Percentiles rank a stretch among this genome's conserved stretches.
Evolutionary conservation across 1,140 invertebrate genomes (phyloP).

Genomic region (Holcopasites calliopsidis): DNA sequence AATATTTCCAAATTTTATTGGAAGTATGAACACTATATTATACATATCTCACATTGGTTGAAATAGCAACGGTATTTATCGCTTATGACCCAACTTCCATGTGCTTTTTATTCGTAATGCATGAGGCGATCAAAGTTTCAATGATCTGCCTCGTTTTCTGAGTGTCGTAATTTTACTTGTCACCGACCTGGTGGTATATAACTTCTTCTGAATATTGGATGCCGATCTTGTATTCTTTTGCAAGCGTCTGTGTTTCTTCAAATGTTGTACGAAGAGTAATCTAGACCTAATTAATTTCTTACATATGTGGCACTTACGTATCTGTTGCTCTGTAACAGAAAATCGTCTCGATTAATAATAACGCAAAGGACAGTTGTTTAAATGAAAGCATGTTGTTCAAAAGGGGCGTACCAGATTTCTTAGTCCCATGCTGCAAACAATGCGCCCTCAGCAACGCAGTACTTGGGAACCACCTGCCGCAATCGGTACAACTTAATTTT

Average conservation of each 20-base stretch:
- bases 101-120: not conserved
- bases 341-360: too few relatives aligned
- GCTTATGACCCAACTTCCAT: slow-evolving; percentile 3
- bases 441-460: slow-evolving; percentile 62
- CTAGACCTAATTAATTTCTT: slow-evolving; percentile 63
- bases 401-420: slow-evolving; percentile 65
- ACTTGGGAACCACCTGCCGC: slow-evolving; percentile 69
- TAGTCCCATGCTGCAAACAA: slow-evolving; percentile 69
- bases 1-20: slow-evolving; percentile 35
- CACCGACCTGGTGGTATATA: slow-evolving; percentile 53
- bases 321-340: slow-evolving; percentile 51
- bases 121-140: slow-evolving; percentile 61
- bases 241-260: slow-evolving; percentile 54
- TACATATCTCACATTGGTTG: slow-evolving; percentile 40
- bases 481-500: slow-evolving; percentile 66
- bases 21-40: slow-evolving; percentile 40
- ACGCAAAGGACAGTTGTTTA: too few relatives aligned
- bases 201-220: slow-evolving; percentile 53
- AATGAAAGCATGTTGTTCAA: too few relatives aligned
- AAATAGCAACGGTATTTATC: slow-evolving; percentile 24
- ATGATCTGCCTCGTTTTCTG: slow-evolving; percentile 60
- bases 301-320: slow-evolving; percentile 60
- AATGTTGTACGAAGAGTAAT: slow-evolving; percentile 57
- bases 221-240: slow-evolving; percentile 22
- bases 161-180: slow-evolving; percentile 50